A percentile compares a stretch with the other conserved stretches of the same genome.
These are phyloP conservation scores for Caenorhabditis briggsae DNA, from an alignment of 1,140 invertebrate species.

Conservation along the genomic window DNA sequence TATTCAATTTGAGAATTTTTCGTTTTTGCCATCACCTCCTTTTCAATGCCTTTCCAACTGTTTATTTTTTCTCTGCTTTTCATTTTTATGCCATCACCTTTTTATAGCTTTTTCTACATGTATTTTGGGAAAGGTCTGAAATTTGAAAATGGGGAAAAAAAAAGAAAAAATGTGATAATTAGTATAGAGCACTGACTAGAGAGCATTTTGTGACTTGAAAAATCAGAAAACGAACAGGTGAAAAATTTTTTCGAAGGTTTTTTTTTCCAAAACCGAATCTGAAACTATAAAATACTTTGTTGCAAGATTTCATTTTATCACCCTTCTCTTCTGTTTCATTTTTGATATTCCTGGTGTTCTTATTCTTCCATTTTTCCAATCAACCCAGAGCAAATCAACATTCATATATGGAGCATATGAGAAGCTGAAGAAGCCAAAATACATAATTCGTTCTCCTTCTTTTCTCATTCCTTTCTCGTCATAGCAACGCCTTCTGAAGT, in stretches of 20 bases:
- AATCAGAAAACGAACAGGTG: too few species aligned
- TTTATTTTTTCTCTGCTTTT: conserved; percentile 26
- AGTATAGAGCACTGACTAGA: too few species aligned
- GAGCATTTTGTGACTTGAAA: too few species aligned
- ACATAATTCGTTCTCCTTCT: neutral
- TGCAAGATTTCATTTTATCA: neutral
- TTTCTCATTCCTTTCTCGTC: conserved; percentile 34
- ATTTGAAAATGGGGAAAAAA: neutral
- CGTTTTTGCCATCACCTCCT: neutral
- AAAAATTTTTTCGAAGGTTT: too few species aligned
- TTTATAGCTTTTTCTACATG: neutral
- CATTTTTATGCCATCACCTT: conserved; percentile 18
- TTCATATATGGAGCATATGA: neutral
- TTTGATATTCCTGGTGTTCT: neutral
- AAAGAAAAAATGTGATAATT: neutral
- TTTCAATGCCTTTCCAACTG: neutral
- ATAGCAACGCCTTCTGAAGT: conserved; percentile 54
- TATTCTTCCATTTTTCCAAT: neutral
- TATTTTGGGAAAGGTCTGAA: neutral
- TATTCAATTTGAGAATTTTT: conserved; percentile 22
- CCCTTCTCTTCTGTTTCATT: neutral
- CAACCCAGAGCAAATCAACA: conserved; percentile 11
- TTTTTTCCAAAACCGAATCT: too few species aligned
- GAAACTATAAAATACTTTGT: too few species aligned
- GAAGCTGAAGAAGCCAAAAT: conserved; percentile 12